These are phyloP conservation scores for Asobara japonica DNA, from an alignment of 1,140 invertebrate species.

Conservation along the genomic window DNA sequence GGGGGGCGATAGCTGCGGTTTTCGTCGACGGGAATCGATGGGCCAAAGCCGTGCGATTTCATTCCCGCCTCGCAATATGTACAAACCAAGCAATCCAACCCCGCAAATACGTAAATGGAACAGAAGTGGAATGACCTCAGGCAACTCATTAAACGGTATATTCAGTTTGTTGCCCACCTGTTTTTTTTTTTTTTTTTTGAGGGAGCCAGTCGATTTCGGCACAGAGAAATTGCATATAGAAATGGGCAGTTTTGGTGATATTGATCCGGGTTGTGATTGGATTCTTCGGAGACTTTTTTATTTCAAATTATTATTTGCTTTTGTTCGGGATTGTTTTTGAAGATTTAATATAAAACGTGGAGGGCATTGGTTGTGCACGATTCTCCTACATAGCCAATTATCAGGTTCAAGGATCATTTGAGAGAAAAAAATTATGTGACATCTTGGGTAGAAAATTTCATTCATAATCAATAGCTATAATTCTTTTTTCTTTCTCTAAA, in stretches of 20 bases:
- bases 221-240: not conserved
- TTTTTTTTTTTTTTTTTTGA: not conserved
- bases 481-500: too few species aligned
- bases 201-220: not conserved
- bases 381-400: too few species aligned
- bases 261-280: not conserved
- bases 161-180: not conserved
- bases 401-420: too few species aligned
- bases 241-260: not conserved
- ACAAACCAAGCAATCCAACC: not conserved
- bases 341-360: too few species aligned
- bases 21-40: not conserved
- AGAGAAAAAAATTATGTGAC: too few species aligned
- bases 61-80: conserved; percentile 10
- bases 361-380: too few species aligned
- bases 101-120: not conserved
- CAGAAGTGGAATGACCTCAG: conserved; percentile 16
- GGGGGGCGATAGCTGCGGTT: not conserved
- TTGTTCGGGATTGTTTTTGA: too few species aligned
- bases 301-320: too few species aligned
- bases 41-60: not conserved
- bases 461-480: too few species aligned
- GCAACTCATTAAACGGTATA: conserved; percentile 13
- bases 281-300: not conserved
- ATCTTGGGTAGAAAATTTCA: too few species aligned